Evolutionary conservation across 37 sponge, comb jelly and placozoan genomes (phyloP).

Genomic region (Tethya wilhelma): DNA sequence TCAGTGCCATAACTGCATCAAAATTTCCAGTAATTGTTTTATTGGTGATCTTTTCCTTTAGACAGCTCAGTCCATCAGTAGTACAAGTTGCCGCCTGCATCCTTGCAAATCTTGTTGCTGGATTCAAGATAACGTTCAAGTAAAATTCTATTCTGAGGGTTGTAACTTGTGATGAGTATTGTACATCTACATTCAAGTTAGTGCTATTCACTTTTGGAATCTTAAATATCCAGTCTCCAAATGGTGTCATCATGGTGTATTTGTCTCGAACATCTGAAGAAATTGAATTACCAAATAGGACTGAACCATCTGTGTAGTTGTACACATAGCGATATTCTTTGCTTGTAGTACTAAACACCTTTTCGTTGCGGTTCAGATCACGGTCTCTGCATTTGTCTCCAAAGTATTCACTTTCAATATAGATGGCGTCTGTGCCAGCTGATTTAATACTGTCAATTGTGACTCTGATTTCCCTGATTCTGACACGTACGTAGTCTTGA

Average conservation of each 20-base stretch:
- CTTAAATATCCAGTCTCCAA: not conserved
- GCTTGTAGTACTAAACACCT: not conserved
- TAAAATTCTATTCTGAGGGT: not conserved
- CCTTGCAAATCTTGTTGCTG: not conserved
- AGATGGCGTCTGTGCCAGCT: not conserved
- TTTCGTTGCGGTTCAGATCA: not conserved
- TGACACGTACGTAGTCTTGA: not conserved
- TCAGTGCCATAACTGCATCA: not conserved
- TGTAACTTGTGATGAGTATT: not conserved
- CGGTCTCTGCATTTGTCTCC: not conserved
- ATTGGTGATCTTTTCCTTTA: no score
- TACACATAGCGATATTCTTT: not conserved
- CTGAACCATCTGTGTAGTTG: not conserved
- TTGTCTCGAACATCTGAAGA: not conserved
- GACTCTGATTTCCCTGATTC: not conserved
- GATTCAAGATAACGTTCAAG: not conserved
- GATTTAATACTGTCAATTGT: not conserved
- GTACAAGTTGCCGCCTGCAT: no score
- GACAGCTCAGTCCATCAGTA: no score
- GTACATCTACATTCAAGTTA: not conserved
- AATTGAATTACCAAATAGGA: not conserved
- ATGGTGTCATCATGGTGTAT: not conserved
- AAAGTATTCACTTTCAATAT: not conserved
- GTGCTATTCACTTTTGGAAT: not conserved
- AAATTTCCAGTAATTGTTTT: not conserved